phyloP scores from a whole-genome alignment of 2,888 invertebrate species.

The Blastobasis adustella region DNA sequence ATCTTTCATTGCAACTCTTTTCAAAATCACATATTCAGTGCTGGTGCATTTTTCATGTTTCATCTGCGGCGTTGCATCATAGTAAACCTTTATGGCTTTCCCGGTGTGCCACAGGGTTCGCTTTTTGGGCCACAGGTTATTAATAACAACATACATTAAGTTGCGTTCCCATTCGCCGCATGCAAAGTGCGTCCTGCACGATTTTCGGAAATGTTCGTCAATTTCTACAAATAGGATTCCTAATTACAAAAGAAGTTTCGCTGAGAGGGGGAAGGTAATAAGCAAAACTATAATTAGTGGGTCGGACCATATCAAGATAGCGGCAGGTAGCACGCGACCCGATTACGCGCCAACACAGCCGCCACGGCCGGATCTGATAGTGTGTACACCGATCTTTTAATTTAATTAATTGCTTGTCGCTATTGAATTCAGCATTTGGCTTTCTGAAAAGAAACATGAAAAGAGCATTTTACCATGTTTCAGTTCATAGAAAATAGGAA shows the following conservation, averaged over 20 bases:
- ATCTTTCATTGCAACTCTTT: conserved; percentile 41
- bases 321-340: conserved; percentile 51
- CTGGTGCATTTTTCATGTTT: conserved; percentile 56
- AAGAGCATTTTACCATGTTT: too few species aligned
- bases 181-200: neutral
- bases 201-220: too few species aligned
- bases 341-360: conserved; percentile 55
- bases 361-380: conserved; percentile 46
- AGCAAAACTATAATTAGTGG: conserved; percentile 61
- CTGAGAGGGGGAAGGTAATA: conserved; percentile 35
- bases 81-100: conserved; percentile 22
- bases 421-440: too few species aligned
- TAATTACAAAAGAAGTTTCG: conserved; percentile 20
- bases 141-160: neutral
- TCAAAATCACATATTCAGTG: conserved; percentile 45
- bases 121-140: conserved; percentile 10
- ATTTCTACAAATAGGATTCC: too few species aligned
- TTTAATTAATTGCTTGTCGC: conserved; percentile 25
- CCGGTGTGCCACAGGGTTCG: conserved; percentile 19
- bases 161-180: neutral
- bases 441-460: too few species aligned
- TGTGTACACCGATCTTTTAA: conserved; percentile 33
- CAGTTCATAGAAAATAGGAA: too few species aligned
- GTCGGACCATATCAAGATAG: conserved; percentile 55
- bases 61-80: conserved; percentile 37